phyloP scores from a whole-genome alignment of 2,113 vertebrate species.

The Panthera tigris region DNA sequence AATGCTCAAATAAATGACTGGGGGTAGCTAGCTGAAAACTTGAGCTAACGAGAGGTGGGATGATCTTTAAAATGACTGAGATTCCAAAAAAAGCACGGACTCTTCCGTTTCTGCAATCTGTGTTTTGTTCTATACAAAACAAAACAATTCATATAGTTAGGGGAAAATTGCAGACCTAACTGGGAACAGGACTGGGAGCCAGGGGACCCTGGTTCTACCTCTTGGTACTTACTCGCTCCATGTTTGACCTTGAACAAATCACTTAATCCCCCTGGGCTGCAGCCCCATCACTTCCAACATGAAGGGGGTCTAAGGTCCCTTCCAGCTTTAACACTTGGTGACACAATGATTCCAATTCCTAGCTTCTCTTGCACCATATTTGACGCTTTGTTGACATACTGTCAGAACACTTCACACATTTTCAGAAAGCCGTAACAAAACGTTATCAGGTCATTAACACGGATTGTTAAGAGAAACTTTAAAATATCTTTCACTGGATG shows the following conservation, averaged over 20 bases:
- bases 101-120: not conserved
- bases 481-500: not conserved
- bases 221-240: not conserved
- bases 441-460: slow-evolving; percentile 52
- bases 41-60: not conserved
- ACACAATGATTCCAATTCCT: slow-evolving; percentile 68
- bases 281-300: slow-evolving; percentile 53
- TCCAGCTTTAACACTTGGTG: slow-evolving; percentile 63
- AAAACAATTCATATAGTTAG: slow-evolving; percentile 48
- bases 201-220: slow-evolving; percentile 5
- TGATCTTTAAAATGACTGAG: slow-evolving; percentile 58
- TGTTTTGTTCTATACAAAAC: slow-evolving; percentile 34
- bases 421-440: slow-evolving; percentile 51
- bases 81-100: not conserved
- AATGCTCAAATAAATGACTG: slow-evolving; percentile 42
- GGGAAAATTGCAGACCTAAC: slow-evolving; percentile 32
- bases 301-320: slow-evolving; percentile 59
- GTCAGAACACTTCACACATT: slow-evolving; percentile 66
- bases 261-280: slow-evolving; percentile 45
- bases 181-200: not conserved
- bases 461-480: slow-evolving; percentile 8
- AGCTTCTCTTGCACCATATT: slow-evolving; percentile 44
- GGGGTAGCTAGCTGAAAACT: not conserved
- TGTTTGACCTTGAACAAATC: slow-evolving; percentile 73
- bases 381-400: slow-evolving; percentile 70